Evolutionary conservation across 2,888 invertebrate genomes (phyloP).

Genomic region (Chirona hameri): DNA sequence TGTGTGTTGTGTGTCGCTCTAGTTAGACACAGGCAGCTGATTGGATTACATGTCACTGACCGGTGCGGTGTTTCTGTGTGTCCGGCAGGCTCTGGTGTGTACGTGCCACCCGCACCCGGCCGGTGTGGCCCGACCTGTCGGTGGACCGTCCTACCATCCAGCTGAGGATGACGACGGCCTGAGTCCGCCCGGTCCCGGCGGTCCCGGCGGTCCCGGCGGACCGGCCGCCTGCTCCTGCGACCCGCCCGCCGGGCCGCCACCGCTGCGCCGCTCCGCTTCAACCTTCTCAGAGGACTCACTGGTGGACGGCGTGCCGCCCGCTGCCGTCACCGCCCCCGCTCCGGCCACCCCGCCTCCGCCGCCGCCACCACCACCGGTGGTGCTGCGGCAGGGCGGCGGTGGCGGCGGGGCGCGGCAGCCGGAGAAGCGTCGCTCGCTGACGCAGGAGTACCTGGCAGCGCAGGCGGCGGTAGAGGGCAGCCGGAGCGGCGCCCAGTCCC

Average conservation of each 20-base stretch:
- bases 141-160: background rate
- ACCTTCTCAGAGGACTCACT: slow-evolving; percentile 24
- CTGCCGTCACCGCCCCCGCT: background rate
- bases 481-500: background rate
- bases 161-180: background rate
- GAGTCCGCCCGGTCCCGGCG: too few species aligned
- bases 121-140: background rate
- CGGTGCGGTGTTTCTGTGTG: background rate
- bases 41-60: too few species aligned
- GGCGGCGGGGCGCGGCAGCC: background rate
- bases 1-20: too few species aligned
- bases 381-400: background rate
- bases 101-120: background rate
- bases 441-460: slow-evolving; percentile 1
- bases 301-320: background rate
- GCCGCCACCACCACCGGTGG: background rate
- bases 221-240: background rate
- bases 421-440: slow-evolving; percentile 6
- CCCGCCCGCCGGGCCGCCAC: background rate
- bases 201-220: background rate
- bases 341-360: background rate
- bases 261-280: background rate
- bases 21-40: too few species aligned
- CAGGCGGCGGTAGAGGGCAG: background rate
- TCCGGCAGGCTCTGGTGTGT: background rate